phyloP scores from a whole-genome alignment of 2,113 vertebrate genomes.

The Stomatorhinus ivindoensis region DNA sequence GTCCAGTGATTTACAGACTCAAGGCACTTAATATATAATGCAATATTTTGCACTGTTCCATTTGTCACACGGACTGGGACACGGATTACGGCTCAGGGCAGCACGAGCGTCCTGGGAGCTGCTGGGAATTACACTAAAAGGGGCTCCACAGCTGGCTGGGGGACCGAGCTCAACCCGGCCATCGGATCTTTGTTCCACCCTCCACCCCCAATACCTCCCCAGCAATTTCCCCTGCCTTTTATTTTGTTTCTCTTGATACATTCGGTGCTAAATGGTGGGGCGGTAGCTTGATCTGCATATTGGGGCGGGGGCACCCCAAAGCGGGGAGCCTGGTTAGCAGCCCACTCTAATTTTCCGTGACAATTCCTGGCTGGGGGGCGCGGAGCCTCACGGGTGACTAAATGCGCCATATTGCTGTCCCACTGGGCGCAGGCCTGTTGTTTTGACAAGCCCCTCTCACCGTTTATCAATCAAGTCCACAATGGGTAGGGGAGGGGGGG shows the following conservation, averaged over 20 bases:
- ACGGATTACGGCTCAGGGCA: slow-evolving; percentile 97
- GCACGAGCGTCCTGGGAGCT: slow-evolving; percentile 90
- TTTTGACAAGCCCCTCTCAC: slow-evolving; percentile 89
- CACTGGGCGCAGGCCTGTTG: slow-evolving; percentile 79
- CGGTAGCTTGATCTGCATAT: slow-evolving; percentile 5
- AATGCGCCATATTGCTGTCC: slow-evolving; percentile 87
- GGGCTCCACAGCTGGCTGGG: slow-evolving; percentile 80
- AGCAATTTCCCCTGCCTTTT: slow-evolving; percentile 54
- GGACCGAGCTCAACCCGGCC: slow-evolving; percentile 60
- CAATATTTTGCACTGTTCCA: slow-evolving; percentile 85
- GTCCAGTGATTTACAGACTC: slow-evolving; percentile 95
- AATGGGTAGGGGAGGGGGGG: slow-evolving; percentile 49
- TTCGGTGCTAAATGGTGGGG: background rate
- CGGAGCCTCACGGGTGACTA: slow-evolving; percentile 76
- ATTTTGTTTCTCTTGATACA: slow-evolving; percentile 5
- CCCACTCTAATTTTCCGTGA: slow-evolving; percentile 76
- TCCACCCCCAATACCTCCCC: slow-evolving; percentile 48
- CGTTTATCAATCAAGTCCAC: slow-evolving; percentile 91
- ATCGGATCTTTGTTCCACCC: slow-evolving; percentile 62
- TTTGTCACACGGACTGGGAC: slow-evolving; percentile 90
- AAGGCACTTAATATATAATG: slow-evolving; percentile 98
- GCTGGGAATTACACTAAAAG: slow-evolving; percentile 88
- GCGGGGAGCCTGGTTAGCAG: slow-evolving; percentile 50
- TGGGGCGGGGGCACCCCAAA: background rate
- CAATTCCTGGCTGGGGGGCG: slow-evolving; percentile 56